Conservation (phyloP, 2,888 invertebrate genomes). For the Agriopis marginaria region DNA sequence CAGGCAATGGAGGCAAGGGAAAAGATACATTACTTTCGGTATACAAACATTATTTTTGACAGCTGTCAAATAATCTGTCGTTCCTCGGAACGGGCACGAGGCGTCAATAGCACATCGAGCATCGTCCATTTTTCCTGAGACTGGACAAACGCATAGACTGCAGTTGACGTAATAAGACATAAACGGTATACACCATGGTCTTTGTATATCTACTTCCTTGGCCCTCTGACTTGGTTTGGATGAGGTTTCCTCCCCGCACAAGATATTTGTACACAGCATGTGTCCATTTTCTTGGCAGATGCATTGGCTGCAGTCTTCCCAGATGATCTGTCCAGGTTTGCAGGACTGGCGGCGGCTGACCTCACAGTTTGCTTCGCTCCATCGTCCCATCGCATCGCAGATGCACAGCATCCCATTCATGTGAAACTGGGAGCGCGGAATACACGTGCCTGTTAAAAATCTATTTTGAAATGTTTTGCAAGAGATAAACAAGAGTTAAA, state of each 20-base stretch:
- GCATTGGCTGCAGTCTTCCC: slow-evolving; percentile 74
- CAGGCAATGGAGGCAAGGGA: slow-evolving; percentile 71
- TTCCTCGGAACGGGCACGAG: slow-evolving; percentile 60
- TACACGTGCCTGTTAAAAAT: slow-evolving; percentile 63
- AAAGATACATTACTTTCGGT: slow-evolving; percentile 76
- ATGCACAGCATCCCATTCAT: slow-evolving; percentile 66
- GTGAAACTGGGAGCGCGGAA: slow-evolving; percentile 70
- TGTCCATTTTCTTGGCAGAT: slow-evolving; percentile 70
- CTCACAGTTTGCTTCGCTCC: slow-evolving; percentile 65
- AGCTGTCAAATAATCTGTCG: slow-evolving; percentile 44
- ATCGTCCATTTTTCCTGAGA: slow-evolving; percentile 65
- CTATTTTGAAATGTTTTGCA: neutral
- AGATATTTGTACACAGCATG: slow-evolving; percentile 62
- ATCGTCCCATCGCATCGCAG: slow-evolving; percentile 67
- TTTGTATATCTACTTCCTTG: slow-evolving; percentile 29
- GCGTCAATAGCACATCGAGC: slow-evolving; percentile 71
- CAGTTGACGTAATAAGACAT: slow-evolving; percentile 74
- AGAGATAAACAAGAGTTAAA: neutral
- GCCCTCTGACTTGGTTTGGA: slow-evolving; percentile 23
- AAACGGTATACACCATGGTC: slow-evolving; percentile 67
- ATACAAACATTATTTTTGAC: slow-evolving; percentile 65
- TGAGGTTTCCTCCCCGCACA: slow-evolving; percentile 54
- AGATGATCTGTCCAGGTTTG: slow-evolving; percentile 66
- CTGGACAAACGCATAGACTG: slow-evolving; percentile 73
- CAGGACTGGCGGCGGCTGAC: slow-evolving; percentile 61